Base-by-base conservation (phyloP, 2,888 invertebrate species). In the Nomada goodeniana region DNA sequence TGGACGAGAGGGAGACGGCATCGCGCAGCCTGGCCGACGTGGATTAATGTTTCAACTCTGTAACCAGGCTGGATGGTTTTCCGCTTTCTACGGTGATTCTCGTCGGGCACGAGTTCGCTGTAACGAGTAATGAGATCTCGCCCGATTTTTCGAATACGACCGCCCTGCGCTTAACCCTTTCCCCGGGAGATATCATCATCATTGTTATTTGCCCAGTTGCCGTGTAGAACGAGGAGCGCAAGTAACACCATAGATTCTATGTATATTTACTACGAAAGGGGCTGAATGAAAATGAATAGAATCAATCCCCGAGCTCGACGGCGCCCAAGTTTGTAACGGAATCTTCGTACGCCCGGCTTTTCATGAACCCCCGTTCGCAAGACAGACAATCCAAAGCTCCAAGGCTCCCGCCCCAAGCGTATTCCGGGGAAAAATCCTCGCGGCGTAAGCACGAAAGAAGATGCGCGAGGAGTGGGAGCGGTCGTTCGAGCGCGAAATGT, bases 31-130 rank as follows among this genome's bases (percentile, higher is more conserved):
- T 23, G 10, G 80, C 61, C 80, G 86, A 86, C 87, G 77, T 82
- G 79, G 87, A 86, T 86, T 86, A 86, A 86, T 86, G 86, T 86
- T 80, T 76, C 77, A 50, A 60, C 76, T 65, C 20, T 64, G 75
- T 75, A 67, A 67, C 69, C 68, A 29, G 42, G 69, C n/a, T 68
- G 75, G 67, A 80, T 83, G 80, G 83, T 85, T 80, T 61, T 69
- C 65, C 67, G 80, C 59, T 83, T 83, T 86, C 76, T 70, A 82
- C 63, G 64, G 64, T 69, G 72, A 79, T 82, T 59, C 76, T 47
- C 53, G 13, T 61, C 18, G 67, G 57, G 29, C 74, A 42, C 61
- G 64, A 26, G 60, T 53, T n/a, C 53, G 65, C 36, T 26, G 20
- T 23, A 18, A 15, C 20, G 57, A 50, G 73, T 59, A 71, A 71